Evolutionary conservation across 2,888 invertebrate genomes (phyloP), one percentile per base, ranked within the genome.

Genomic region (Tipula vernalis): DNA sequence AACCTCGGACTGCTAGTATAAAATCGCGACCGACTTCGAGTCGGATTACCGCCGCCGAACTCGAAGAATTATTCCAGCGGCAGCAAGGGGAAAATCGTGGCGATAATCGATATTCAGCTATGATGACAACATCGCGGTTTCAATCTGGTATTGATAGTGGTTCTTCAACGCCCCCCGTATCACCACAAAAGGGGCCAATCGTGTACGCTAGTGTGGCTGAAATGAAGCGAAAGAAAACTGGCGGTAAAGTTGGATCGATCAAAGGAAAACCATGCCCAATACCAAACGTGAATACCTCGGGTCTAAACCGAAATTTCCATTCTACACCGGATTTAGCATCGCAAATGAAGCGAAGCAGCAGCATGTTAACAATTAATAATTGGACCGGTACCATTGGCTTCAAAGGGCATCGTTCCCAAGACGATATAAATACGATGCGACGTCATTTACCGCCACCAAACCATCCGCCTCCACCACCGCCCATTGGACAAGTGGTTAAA

Each of bases 181-280:
- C 95, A 10, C 95, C 96, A 5, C 94, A 95, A 87, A 93, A 93
- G 89, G 91, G 93, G 0, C 92, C 93, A 2, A 92, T 94, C 86
- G 97, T 98, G 57, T 98, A 98, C 91, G 97, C 97, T 84, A 98
- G 98, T 90, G 98, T 98, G 83, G 97, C 98, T 0, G 98, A 98
- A 91, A 98, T 98, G 98, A 98, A 98, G 91, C 94, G 98, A 87
- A 95, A 96, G 87, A 90, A 89, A 87, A 91, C 91, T 87, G 89
- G 89, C 3, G 71, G 10, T 12, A 91, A 91, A 88, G 90, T 91
- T 87, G 91, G 91, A 87, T 91, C 92, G 0, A 87, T 92, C 2
- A 90, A 91, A 10, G 91, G 91, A 36, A 91, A 91, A 86, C 92
- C 92, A 0, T 91, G 91, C 87, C 89, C 91, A 51, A 91, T 92